phyloP scores from a whole-genome alignment of 92 coral and sea anemone genomes.

The Epizoanthus stellaris region DNA sequence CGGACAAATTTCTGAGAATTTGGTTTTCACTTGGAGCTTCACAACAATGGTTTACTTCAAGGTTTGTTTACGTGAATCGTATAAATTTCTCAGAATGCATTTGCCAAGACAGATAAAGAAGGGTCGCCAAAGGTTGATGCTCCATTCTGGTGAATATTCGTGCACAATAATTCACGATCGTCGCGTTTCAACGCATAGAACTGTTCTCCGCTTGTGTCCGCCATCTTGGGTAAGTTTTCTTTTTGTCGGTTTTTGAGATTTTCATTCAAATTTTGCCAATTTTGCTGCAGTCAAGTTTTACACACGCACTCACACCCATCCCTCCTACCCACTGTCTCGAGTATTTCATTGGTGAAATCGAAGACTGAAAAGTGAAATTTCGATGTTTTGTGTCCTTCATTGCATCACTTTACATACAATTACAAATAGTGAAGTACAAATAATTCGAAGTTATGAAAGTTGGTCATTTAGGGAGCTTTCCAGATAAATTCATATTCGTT shows the following conservation, averaged over 20 bases:
- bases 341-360: neutral
- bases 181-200: neutral
- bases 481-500: neutral
- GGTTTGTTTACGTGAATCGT: constrained; percentile 40
- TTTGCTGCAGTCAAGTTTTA: neutral
- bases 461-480: too few relatives aligned
- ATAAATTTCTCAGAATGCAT: constrained; percentile 41
- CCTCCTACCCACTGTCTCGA: neutral
- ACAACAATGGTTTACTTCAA: constrained; percentile 12
- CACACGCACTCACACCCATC: neutral
- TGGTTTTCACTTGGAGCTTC: constrained; percentile 8
- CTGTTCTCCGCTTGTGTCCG: neutral
- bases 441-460: neutral
- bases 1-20: constrained; percentile 18
- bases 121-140: constrained; percentile 40
- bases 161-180: neutral
- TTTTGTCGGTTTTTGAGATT: neutral
- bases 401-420: neutral
- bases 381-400: too few relatives aligned
- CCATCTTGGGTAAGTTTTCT: constrained; percentile 34
- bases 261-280: neutral
- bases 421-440: too few relatives aligned
- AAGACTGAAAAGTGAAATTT: neutral
- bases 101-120: constrained; percentile 8
- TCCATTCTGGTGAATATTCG: neutral